These are phyloP conservation scores for Verasper variegatus DNA, from an alignment of 2,113 vertebrate species.

Conservation along the genomic window DNA sequence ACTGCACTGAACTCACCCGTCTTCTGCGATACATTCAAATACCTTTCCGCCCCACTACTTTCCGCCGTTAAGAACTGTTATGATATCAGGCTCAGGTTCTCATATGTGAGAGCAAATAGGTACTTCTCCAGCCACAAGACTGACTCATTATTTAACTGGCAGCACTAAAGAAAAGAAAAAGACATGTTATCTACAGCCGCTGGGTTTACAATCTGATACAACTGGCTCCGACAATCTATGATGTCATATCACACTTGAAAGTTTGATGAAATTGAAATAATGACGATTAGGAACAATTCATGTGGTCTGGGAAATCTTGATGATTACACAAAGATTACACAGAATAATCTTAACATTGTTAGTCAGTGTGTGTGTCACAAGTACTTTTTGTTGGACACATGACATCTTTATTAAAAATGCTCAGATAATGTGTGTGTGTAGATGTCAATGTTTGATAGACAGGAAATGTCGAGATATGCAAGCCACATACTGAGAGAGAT, in stretches of 20 bases:
- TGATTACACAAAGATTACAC: too few relatives aligned
- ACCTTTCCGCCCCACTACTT: background rate
- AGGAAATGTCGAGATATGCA: too few relatives aligned
- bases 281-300: slow-evolving; percentile 11
- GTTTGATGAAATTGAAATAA: slow-evolving; percentile 8
- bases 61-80: background rate
- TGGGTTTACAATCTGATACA: slow-evolving; percentile 46
- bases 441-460: background rate
- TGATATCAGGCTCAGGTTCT: slow-evolving; percentile 15
- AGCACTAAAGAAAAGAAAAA: slow-evolving; percentile 17
- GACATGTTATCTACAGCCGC: background rate
- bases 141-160: slow-evolving; percentile 30
- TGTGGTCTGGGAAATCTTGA: background rate
- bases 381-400: slow-evolving; percentile 5
- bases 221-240: slow-evolving; percentile 23
- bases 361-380: too few relatives aligned
- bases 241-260: background rate
- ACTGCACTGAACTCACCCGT: slow-evolving; percentile 5
- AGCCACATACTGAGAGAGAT: too few relatives aligned
- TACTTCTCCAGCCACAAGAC: background rate
- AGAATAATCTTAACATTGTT: too few relatives aligned
- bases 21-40: background rate
- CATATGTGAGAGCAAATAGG: background rate
- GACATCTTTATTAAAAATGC: slow-evolving; percentile 11
- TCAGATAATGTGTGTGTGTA: background rate